Conservation (phyloP, 2,888 invertebrate genomes). For the Diarsia mendica region DNA sequence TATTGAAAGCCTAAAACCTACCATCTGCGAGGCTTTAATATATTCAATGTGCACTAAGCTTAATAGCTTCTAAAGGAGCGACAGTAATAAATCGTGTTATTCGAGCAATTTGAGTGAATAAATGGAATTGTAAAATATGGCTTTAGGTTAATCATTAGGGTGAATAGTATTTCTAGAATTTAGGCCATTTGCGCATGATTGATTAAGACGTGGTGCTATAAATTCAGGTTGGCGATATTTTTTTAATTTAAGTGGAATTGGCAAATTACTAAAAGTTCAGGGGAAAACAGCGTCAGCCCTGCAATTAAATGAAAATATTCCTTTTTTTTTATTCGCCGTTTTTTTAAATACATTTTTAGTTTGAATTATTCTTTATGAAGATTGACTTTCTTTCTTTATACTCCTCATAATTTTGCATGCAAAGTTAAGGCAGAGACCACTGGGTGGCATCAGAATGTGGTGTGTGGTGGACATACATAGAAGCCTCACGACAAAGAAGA, state of each 20-base stretch:
- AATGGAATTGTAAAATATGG: constrained; percentile 53
- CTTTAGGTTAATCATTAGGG: constrained; percentile 8
- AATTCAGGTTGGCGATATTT: not conserved
- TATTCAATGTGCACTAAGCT: constrained; percentile 58
- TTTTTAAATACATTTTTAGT: too few species aligned
- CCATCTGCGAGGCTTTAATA: constrained; percentile 53
- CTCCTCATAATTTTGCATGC: too few species aligned
- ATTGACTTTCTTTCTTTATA: too few species aligned
- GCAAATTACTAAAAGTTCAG: not conserved
- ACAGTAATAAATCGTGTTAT: constrained; percentile 57
- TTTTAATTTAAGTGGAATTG: not conserved
- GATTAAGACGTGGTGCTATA: not conserved
- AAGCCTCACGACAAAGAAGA: too few species aligned
- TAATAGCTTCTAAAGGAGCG: constrained; percentile 50
- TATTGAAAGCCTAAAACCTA: constrained; percentile 37
- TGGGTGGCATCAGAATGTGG: too few species aligned
- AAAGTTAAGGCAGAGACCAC: too few species aligned
- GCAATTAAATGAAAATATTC: too few species aligned
- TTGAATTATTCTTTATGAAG: too few species aligned
- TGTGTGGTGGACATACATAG: too few species aligned
- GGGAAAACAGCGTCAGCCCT: not conserved
- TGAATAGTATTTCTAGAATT: constrained; percentile 33
- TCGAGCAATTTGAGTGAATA: constrained; percentile 52
- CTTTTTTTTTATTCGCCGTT: too few species aligned
- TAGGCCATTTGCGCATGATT: not conserved